Evolutionary conservation across 2,888 invertebrate species (phyloP).

Genomic region (Lasioglossum zephyrum): DNA sequence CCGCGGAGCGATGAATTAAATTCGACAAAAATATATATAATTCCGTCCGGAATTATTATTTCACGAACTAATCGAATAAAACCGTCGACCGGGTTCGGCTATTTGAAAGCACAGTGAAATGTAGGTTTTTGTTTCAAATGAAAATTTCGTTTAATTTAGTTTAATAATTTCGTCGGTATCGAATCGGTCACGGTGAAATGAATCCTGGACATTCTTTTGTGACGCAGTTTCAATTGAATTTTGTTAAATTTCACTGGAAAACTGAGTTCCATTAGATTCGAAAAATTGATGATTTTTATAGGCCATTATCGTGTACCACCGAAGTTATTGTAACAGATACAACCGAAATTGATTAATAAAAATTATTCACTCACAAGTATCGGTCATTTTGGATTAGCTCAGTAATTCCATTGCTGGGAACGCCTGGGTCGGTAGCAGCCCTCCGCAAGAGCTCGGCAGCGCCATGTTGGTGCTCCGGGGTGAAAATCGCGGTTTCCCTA

Average conservation of each 20-base stretch:
- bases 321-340: neutral
- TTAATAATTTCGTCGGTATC: neutral
- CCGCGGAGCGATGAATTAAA: neutral
- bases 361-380: neutral
- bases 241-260: neutral
- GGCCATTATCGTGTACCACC: neutral
- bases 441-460: too few species aligned
- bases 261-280: neutral
- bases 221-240: neutral
- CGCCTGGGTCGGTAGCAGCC: neutral
- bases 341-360: neutral
- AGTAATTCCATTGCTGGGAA: neutral
- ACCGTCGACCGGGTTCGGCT: neutral
- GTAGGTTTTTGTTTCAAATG: neutral
- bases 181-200: neutral
- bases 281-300: neutral
- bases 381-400: neutral
- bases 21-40: slow-evolving; percentile 6
- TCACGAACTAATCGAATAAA: neutral
- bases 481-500: slow-evolving; percentile 20
- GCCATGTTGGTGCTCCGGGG: slow-evolving; percentile 10
- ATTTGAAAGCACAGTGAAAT: neutral
- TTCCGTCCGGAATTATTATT: neutral
- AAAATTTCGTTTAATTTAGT: neutral
- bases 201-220: neutral